A percentile compares a stretch with the other conserved stretches of the same genome.
phyloP scores from a whole-genome alignment of 23 tunicate species.

The Pegea sp. region DNA sequence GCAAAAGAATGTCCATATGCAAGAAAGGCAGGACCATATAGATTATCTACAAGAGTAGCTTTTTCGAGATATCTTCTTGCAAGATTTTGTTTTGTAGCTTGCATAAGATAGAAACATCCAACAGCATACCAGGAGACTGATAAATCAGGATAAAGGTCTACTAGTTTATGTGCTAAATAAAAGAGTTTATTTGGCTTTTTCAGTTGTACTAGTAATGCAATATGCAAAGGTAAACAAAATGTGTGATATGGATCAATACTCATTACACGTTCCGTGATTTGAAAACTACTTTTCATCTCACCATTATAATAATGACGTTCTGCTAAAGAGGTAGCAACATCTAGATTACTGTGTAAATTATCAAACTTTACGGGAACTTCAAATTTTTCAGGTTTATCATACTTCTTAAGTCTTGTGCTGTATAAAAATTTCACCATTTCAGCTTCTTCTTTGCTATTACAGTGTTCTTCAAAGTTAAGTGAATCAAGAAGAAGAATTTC shows the following conservation, averaged over 20 bases:
- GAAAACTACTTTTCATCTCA: conserved; percentile 51
- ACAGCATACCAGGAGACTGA: conserved; percentile 89
- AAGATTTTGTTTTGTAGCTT: conserved; percentile 55
- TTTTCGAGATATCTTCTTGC: conserved; percentile 52
- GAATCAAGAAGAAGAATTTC: conserved; percentile 56
- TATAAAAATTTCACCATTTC: conserved; percentile 37
- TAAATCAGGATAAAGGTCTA: conserved; percentile 44
- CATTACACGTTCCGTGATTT: conserved; percentile 36
- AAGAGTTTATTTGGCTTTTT: conserved; percentile 52
- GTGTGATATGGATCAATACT: conserved; percentile 60
- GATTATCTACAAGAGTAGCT: conserved; percentile 63
- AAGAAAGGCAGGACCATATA: conserved; percentile 87
- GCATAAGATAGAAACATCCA: conserved; percentile 75
- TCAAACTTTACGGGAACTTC: conserved; percentile 29
- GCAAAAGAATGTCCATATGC: conserved; percentile 97
- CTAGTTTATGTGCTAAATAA: conserved; percentile 66
- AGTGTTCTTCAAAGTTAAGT: conserved; percentile 29
- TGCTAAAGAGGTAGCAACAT: conserved; percentile 54
- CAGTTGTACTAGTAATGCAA: conserved; percentile 56
- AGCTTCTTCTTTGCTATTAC: conserved; percentile 24
- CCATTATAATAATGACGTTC: conserved; percentile 90
- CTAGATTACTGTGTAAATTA: conserved; percentile 53
- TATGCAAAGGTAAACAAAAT: conserved; percentile 51
- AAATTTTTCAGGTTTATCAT: conserved; percentile 54
- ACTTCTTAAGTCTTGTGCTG: conserved; percentile 42